Evolutionary conservation across 2,888 invertebrate species (phyloP), one percentile per base, ranked within the genome.

Genomic region (Rhagonycha fulva): DNA sequence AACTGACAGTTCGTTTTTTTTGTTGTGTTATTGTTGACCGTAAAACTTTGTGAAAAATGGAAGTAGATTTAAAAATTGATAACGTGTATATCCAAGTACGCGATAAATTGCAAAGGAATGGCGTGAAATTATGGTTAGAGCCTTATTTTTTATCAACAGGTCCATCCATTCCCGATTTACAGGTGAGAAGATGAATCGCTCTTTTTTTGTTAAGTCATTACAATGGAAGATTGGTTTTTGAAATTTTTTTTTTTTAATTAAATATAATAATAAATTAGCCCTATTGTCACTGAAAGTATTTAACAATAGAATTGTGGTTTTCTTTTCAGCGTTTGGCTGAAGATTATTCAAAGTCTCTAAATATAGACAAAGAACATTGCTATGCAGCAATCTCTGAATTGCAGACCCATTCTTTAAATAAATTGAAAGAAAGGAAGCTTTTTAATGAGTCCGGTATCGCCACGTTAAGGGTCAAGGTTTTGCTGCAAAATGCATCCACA

Each of bases 101-200:
- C 23, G 91, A 91, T 0, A 92, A 91, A 82, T 87, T 96, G 47
- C 93, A 94, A 80, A 88, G 89, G 73, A 92, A 93, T 75, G 90
- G 91, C 80, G 89, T 95, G 5, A 94, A 94, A 84, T 86, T 96
- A 76, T 96, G 96, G 95, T 89, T 93, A 81, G 88, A 91, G 14
- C 95, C 95, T 0, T 95, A 92, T 84, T 91, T 91, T 69, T 85
- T 86, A 28, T 88, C 91, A 14, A 89, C 88, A 24, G 84, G 87
- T 60, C 82, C 88, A 71, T 88, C 88, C 62, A 89, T 90, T 62
- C 82, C 82, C 9, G 86, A 87, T 86, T 86, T 89, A 83, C 89
- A 86, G 88, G 91, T 91, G 89, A 88, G 79, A 78, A 83, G 81
- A 80, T 47, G 30, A 70, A 14, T 11, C 3, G n/a, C 5, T 72